phyloP scores from a whole-genome alignment of 2,113 vertebrate species.

The Centrocercus urophasianus region DNA sequence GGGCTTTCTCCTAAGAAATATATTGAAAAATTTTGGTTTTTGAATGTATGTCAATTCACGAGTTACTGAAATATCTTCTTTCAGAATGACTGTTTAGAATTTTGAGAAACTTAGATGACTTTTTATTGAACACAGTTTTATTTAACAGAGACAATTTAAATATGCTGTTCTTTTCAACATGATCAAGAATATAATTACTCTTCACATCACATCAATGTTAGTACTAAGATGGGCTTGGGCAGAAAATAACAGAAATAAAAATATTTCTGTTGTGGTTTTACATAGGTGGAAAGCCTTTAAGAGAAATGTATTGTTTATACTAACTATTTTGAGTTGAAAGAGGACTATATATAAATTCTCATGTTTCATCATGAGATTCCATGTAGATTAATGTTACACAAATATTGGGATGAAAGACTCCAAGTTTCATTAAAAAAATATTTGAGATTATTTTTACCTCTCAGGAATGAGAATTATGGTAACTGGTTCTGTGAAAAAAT shows the following conservation, averaged over 20 bases:
- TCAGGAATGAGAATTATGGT: not conserved
- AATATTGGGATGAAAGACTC: not conserved
- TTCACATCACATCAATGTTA: not conserved
- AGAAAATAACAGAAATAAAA: not conserved
- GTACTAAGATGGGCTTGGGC: not conserved
- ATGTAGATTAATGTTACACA: not conserved
- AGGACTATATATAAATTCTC: not conserved
- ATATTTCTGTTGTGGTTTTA: not conserved
- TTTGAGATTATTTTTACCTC: not conserved
- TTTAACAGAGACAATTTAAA: not conserved
- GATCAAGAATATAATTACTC: not conserved
- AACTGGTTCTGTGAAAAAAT: not conserved
- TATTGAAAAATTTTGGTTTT: not conserved
- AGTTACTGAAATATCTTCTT: not conserved
- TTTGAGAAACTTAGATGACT: not conserved
- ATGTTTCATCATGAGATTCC: not conserved
- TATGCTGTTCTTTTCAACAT: not conserved
- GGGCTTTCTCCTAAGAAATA: not conserved
- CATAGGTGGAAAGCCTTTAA: not conserved
- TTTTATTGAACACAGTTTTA: too few species aligned
- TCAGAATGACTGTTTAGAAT: not conserved
- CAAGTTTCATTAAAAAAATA: too few species aligned
- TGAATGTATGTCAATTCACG: not conserved
- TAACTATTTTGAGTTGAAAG: not conserved
- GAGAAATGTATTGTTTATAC: not conserved